Evolutionary conservation across 1,140 invertebrate species (phyloP), one percentile per base, ranked within the genome.

Genomic region (Psilanteris sp.): DNA sequence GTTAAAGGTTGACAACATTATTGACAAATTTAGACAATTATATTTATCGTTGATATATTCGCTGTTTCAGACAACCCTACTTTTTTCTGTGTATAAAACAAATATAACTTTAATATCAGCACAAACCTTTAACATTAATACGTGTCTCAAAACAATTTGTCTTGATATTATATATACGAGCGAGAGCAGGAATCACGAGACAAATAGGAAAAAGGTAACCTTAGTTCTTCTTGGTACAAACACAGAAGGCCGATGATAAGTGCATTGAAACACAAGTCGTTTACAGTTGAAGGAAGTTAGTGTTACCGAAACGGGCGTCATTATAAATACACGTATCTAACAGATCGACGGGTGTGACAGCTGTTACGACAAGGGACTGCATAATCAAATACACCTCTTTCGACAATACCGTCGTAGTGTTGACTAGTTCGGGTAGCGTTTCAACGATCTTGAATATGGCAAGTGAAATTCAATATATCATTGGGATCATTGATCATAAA

Each of bases 321-420:
- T 80, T 73, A 78, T 79, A 80, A 84, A 81, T 78, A 79, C 73
- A 79, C 67, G 67, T 79, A 82, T 82, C 78, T 64, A 29, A 2
- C 7, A 57, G 74, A 81, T 83, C 77, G 48, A 74, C 46, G 62
- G 74, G 66, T 67, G 78, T 75, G 78, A 81, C 79, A 84, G 77
- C 78, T 81, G 78, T 71, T 64, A 75, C 73, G 79, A 81, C 78
- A 81, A 77, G 79, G 75, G 68, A 74, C 62, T 61, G 43, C 57
- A 73, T 79, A 77, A 78, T 72, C 67, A 76, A 81, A 79, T 67
- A 68, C 62, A 75, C 72, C 24, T 13, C 50, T 64, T 61, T 52
- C 14, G 41, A 29, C 26, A 61, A 67, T 50, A 39, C 37, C 57
- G 68, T 68, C n/a, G 67, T 73, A 80, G 70, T 81, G 82, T 80